Evolutionary conservation across 2,113 vertebrate genomes (phyloP).

Genomic region (Sula dactylatra): DNA sequence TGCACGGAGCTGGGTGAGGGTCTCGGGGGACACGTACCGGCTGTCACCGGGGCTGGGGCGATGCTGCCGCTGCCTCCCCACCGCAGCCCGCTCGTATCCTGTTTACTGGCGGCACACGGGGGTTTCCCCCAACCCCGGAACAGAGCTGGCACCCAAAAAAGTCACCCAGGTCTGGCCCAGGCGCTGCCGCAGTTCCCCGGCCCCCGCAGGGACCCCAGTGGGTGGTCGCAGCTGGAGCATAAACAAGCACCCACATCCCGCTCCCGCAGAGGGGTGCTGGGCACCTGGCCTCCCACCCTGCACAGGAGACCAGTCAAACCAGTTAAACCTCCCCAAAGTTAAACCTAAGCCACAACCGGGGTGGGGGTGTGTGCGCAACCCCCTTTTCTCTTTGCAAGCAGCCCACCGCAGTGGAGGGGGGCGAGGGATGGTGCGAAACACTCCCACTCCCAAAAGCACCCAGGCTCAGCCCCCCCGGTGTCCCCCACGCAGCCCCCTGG

Average conservation of each 20-base stretch:
- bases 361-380: neutral
- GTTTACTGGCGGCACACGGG: neutral
- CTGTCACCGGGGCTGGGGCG: neutral
- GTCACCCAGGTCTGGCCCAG: neutral
- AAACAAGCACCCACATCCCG: neutral
- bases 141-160: neutral
- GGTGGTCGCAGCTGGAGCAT: neutral
- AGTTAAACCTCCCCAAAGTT: neutral
- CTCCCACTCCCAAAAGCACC: neutral
- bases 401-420: neutral
- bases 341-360: neutral
- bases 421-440: fast-evolving
- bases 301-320: neutral
- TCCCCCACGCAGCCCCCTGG: neutral
- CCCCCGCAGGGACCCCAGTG: neutral
- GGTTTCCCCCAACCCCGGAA: neutral
- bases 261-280: neutral
- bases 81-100: slow-evolving; percentile 9
- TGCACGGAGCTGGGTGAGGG: neutral
- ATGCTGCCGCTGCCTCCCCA: neutral
- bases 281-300: neutral
- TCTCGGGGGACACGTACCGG: neutral
- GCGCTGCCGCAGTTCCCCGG: fast-evolving
- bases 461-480: too few relatives aligned
- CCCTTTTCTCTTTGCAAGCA: neutral